Evolutionary conservation across 2,797 vertebrate species (phyloP).

Genomic region (Zenarchopterus dispar): DNA sequence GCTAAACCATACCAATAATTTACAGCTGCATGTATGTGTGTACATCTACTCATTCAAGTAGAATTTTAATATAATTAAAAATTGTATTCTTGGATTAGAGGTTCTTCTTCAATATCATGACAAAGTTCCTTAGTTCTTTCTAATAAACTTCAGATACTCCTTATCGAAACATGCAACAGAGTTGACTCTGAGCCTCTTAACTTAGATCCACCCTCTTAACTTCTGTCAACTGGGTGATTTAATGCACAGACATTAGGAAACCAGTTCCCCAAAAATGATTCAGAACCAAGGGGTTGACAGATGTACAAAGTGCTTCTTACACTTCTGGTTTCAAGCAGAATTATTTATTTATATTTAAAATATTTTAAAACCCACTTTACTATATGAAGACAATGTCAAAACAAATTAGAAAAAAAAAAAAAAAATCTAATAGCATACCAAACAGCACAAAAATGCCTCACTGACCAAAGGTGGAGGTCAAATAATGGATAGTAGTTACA

Average conservation of each 20-base stretch:
- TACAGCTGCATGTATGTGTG: slow-evolving; percentile 19
- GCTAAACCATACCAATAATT: background rate
- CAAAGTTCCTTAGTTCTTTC: background rate
- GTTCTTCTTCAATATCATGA: background rate
- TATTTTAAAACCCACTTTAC: too few species aligned
- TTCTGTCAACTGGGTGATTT: too few species aligned
- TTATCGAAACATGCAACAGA: too few species aligned
- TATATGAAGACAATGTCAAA: too few species aligned
- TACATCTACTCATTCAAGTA: too few species aligned
- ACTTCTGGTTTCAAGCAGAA: slow-evolving; percentile 9
- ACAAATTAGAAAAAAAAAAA: too few species aligned
- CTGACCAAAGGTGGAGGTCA: slow-evolving; percentile 26
- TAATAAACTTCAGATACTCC: slow-evolving; percentile 2
- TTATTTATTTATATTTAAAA: background rate
- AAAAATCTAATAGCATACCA: background rate
- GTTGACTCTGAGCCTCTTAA: too few species aligned
- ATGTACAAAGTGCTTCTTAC: too few species aligned
- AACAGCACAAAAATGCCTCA: background rate
- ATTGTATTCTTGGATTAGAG: background rate
- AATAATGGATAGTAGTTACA: background rate
- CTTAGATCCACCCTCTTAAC: too few species aligned
- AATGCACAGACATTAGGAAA: slow-evolving; percentile 1
- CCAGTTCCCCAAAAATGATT: slow-evolving; percentile 9
- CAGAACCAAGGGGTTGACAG: background rate
- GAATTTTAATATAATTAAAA: background rate